phyloP scores from a whole-genome alignment of 2,113 vertebrate species.

The Pachyramphus minor region DNA sequence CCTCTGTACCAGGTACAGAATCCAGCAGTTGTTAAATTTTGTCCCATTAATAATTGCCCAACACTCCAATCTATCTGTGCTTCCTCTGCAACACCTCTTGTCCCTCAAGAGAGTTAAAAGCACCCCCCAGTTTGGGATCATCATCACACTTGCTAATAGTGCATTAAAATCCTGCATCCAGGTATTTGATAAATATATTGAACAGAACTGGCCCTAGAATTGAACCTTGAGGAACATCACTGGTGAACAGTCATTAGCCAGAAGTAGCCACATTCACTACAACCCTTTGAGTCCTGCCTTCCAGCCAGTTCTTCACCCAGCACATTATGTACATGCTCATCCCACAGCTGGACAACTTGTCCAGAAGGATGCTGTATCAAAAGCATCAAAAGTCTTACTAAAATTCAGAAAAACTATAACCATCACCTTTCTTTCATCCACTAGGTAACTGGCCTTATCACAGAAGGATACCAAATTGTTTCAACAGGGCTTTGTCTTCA shows the following conservation, averaged over 20 bases:
- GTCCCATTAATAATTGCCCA: not conserved
- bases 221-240: not conserved
- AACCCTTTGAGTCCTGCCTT: not conserved
- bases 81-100: not conserved
- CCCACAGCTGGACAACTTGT: not conserved
- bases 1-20: not conserved
- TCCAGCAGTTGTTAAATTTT: not conserved
- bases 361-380: not conserved
- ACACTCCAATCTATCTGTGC: not conserved
- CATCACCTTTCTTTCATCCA: not conserved
- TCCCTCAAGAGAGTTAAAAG: not conserved
- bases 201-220: not conserved
- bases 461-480: not conserved
- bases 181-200: not conserved
- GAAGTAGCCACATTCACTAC: not conserved
- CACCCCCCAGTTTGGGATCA: not conserved
- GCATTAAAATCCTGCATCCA: not conserved
- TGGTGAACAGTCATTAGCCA: not conserved
- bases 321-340: not conserved
- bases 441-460: not conserved
- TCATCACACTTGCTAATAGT: not conserved
- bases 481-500: not conserved
- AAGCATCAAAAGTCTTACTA: not conserved
- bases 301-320: not conserved
- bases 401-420: not conserved